phyloP scores from a whole-genome alignment of 2,888 invertebrate species.

The Parthenolecanium corni region DNA sequence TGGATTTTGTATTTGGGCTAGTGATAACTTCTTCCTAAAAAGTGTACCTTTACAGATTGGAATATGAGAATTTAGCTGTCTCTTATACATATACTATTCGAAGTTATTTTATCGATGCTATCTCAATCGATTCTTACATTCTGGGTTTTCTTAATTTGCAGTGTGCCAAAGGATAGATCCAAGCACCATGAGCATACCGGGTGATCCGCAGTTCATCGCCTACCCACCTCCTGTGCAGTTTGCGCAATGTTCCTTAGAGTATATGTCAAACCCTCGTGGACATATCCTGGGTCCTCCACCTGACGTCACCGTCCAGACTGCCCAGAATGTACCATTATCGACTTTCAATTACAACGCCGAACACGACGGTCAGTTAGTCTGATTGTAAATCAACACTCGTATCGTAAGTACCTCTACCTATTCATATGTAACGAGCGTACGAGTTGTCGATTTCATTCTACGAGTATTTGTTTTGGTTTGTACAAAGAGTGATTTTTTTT shows the following conservation, averaged over 20 bases:
- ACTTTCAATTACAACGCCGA: constrained; percentile 27
- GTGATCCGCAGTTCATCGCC: constrained; percentile 52
- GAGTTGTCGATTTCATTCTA: too few species aligned
- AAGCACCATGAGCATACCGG: constrained; percentile 10
- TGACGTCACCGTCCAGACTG: constrained; percentile 33
- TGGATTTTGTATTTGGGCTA: too few species aligned
- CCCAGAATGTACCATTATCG: constrained; percentile 25
- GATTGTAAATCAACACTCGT: constrained; percentile 7
- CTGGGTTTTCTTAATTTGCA: neutral
- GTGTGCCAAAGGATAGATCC: constrained; percentile 22
- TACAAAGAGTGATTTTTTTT: too few species aligned
- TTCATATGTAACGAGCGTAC: too few species aligned
- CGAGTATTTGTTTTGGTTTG: neutral
- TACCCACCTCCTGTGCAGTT: constrained; percentile 64
- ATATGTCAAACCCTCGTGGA: constrained; percentile 33
- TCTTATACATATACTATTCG: too few species aligned
- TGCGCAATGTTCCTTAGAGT: constrained; percentile 42
- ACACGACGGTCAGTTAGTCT: constrained; percentile 26
- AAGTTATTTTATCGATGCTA: too few species aligned
- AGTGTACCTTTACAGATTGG: too few species aligned
- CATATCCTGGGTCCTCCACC: constrained; percentile 42
- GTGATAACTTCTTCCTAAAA: too few species aligned
- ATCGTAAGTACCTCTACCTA: too few species aligned
- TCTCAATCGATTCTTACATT: too few species aligned
- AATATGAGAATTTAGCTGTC: too few species aligned